Evolutionary conservation across 2,888 invertebrate species (phyloP).

Genomic region (Chloromyia formosa): DNA sequence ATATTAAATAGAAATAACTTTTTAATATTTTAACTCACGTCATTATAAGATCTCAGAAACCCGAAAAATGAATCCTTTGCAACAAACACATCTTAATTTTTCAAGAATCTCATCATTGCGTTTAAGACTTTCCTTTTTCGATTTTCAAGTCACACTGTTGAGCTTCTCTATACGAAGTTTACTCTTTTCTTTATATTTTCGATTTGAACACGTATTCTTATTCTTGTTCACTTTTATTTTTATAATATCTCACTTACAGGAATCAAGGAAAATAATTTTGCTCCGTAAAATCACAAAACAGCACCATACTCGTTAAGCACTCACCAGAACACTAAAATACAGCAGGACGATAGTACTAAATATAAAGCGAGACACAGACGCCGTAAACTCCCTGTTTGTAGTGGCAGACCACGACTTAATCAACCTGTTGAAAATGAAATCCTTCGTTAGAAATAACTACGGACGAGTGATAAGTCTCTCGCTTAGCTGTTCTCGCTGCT

Average conservation of each 20-base stretch:
- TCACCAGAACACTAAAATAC: constrained; percentile 11
- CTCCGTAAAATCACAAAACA: neutral
- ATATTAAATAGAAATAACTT: too few species aligned
- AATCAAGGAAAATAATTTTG: neutral
- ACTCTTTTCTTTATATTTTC: too few species aligned
- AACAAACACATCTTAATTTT: too few species aligned
- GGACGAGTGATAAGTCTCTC: constrained; percentile 12
- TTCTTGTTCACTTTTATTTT: neutral
- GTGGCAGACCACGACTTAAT: constrained; percentile 39
- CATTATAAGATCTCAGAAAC: too few species aligned
- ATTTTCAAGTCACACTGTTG: too few species aligned
- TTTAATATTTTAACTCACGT: too few species aligned
- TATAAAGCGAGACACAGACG: constrained; percentile 5
- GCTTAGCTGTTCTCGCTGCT: neutral
- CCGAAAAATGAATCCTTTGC: too few species aligned
- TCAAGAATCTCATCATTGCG: too few species aligned
- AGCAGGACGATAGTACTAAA: neutral
- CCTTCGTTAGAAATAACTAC: neutral
- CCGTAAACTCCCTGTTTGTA: neutral
- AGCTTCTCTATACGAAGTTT: too few species aligned
- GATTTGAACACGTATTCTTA: too few species aligned
- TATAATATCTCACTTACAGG: neutral
- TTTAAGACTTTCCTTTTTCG: too few species aligned
- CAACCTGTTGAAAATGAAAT: constrained; percentile 48
- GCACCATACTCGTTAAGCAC: neutral